These are phyloP conservation scores for Anguilla japonica DNA, from an alignment of 2,113 vertebrate genomes.

Conservation along the genomic window DNA sequence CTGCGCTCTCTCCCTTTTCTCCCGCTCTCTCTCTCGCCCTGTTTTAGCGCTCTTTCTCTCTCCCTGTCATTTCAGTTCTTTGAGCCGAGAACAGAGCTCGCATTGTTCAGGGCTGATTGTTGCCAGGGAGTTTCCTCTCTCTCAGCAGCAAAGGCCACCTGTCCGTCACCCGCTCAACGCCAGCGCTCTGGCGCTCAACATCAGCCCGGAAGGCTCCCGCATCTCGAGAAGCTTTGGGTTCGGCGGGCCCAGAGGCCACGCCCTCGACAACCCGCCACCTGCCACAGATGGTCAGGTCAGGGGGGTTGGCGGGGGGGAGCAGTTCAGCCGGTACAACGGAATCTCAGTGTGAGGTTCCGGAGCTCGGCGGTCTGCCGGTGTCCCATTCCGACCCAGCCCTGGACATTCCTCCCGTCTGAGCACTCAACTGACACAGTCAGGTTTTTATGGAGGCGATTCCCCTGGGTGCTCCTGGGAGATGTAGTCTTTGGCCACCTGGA, in stretches of 20 bases:
- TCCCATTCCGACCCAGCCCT: background rate
- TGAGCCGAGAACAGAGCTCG: background rate
- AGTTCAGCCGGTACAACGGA: background rate
- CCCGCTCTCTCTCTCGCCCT: background rate
- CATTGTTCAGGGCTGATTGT: conserved; percentile 6
- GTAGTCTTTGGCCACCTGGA: background rate
- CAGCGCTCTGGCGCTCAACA: background rate
- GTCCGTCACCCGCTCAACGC: conserved; percentile 8
- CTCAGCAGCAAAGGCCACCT: background rate
- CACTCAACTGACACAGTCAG: background rate
- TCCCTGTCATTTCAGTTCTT: background rate
- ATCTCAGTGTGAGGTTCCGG: background rate
- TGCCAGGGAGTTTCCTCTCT: conserved; percentile 13
- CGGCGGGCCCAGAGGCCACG: background rate
- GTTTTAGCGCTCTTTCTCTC: conserved; percentile 11
- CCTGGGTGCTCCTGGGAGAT: background rate
- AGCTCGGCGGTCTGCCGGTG: background rate
- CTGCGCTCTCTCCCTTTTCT: background rate
- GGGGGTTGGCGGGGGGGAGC: background rate
- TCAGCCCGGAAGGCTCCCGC: background rate
- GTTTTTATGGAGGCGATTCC: background rate
- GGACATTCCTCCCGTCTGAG: background rate
- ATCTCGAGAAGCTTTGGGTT: background rate
- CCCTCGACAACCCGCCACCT: background rate
- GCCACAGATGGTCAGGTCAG: background rate